These are phyloP conservation scores for Streblospio benedicti DNA, from an alignment of 1,140 invertebrate species.

Conservation along the genomic window DNA sequence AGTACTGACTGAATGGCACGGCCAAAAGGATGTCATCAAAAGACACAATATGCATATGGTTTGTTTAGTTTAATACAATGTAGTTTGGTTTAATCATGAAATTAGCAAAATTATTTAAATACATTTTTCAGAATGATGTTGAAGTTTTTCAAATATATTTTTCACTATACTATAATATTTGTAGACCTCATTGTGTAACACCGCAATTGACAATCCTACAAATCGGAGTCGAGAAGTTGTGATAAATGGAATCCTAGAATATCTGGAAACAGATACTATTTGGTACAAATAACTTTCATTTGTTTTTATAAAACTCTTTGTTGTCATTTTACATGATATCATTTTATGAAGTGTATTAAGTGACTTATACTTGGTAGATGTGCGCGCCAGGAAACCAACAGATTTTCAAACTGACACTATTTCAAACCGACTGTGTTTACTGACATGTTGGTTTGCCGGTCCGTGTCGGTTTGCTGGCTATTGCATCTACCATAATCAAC, in stretches of 20 bases:
- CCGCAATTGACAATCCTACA: slow-evolving; percentile 81
- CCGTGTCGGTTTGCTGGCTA: too few species aligned
- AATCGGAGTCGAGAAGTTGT: slow-evolving; percentile 63
- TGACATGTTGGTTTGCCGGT: too few species aligned
- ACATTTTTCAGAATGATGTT: not conserved
- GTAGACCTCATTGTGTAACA: slow-evolving; percentile 80
- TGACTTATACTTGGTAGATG: not conserved
- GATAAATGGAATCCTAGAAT: slow-evolving; percentile 68
- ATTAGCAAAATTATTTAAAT: not conserved
- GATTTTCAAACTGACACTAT: too few species aligned
- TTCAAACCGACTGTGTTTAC: too few species aligned
- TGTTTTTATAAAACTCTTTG: not conserved
- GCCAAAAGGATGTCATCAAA: slow-evolving; percentile 69
- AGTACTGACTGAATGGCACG: slow-evolving; percentile 63
- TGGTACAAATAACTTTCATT: slow-evolving; percentile 39
- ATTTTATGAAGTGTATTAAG: not conserved
- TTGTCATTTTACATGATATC: not conserved
- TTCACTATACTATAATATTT: slow-evolving; percentile 27
- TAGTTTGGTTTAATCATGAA: not conserved
- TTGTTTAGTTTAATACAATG: slow-evolving; percentile 29
- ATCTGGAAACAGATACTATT: slow-evolving; percentile 77
- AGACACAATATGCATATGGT: slow-evolving; percentile 81
- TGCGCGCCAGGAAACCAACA: not conserved
- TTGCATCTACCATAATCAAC: too few species aligned
- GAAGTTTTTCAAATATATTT: not conserved